A percentile compares a stretch with the other conserved stretches of the same genome.
Conservation (phyloP, 2,797 vertebrate species). For the Masticophis lateralis region DNA sequence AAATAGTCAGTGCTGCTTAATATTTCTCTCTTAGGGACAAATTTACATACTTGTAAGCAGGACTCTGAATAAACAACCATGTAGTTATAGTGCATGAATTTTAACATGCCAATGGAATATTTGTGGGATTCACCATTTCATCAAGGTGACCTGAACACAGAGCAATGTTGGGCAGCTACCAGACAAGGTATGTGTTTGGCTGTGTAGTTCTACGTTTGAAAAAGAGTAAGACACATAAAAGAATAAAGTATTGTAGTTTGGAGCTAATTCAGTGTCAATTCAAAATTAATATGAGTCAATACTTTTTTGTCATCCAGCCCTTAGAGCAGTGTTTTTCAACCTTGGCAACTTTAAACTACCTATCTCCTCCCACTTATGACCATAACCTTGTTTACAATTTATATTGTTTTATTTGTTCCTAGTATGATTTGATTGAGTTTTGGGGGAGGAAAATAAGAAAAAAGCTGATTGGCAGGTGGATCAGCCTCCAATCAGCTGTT, state of each 20-base stretch:
- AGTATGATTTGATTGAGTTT: too few species aligned
- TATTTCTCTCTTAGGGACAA: constrained; percentile 46
- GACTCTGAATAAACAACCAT: not conserved
- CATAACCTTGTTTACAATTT: too few species aligned
- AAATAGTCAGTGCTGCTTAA: constrained; percentile 60
- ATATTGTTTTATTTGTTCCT: too few species aligned
- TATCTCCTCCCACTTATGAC: too few species aligned
- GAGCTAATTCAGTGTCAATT: not conserved
- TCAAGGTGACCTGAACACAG: accelerated
- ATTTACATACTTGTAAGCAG: constrained; percentile 53
- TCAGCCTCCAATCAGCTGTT: too few species aligned
- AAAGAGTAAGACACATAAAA: not conserved
- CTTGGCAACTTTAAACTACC: not conserved
- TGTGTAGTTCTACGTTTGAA: not conserved
- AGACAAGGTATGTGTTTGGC: not conserved
- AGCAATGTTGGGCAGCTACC: not conserved
- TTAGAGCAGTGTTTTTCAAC: not conserved
- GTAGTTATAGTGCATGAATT: not conserved
- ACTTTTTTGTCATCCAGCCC: not conserved
- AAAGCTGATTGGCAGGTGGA: too few species aligned
- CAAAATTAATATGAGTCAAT: not conserved
- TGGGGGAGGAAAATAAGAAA: too few species aligned
- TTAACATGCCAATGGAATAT: not conserved
- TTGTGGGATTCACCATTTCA: not conserved
- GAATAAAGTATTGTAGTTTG: not conserved